A percentile compares a stretch with the other conserved stretches of the same genome.
These are phyloP conservation scores for Micronycteris hirsuta DNA, from an alignment of 2,113 vertebrate species.

Conservation along the genomic window DNA sequence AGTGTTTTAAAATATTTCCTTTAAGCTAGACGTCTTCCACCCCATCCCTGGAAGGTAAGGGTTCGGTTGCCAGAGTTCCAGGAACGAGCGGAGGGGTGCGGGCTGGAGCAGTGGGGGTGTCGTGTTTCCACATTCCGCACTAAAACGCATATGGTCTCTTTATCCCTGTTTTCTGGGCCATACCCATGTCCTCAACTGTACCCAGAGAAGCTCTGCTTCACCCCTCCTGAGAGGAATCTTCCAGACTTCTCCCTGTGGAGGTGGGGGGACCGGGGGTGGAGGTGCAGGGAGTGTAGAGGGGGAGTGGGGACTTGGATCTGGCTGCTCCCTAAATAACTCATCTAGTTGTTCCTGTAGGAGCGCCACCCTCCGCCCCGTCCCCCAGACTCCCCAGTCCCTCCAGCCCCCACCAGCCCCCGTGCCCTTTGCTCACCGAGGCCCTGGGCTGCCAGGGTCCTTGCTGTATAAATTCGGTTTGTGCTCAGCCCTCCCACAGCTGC, in stretches of 20 bases:
- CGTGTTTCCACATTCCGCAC: background rate
- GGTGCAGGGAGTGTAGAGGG: background rate
- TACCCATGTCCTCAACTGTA: background rate
- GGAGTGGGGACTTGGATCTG: background rate
- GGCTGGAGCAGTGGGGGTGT: background rate
- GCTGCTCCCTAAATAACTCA: background rate
- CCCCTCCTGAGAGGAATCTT: background rate
- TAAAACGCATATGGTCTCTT: background rate
- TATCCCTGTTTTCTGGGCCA: background rate
- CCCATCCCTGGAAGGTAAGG: background rate
- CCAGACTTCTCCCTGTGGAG: background rate
- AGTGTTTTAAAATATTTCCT: background rate
- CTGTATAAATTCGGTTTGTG: background rate
- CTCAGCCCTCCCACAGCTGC: background rate
- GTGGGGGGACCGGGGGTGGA: background rate
- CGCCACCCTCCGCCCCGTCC: background rate
- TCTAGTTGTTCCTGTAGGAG: background rate
- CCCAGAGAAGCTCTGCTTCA: background rate
- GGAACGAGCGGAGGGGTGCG: background rate
- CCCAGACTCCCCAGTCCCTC: too few relatives aligned
- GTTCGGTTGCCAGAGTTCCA: background rate
- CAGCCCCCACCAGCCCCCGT: fast-evolving
- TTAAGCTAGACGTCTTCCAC: background rate
- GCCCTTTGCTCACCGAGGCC: background rate
- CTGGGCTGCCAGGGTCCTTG: background rate